A percentile compares a stretch with the other conserved stretches of the same genome.
These are phyloP conservation scores for Popillia japonica DNA, from an alignment of 1,140 invertebrate species.

Conservation along the genomic window DNA sequence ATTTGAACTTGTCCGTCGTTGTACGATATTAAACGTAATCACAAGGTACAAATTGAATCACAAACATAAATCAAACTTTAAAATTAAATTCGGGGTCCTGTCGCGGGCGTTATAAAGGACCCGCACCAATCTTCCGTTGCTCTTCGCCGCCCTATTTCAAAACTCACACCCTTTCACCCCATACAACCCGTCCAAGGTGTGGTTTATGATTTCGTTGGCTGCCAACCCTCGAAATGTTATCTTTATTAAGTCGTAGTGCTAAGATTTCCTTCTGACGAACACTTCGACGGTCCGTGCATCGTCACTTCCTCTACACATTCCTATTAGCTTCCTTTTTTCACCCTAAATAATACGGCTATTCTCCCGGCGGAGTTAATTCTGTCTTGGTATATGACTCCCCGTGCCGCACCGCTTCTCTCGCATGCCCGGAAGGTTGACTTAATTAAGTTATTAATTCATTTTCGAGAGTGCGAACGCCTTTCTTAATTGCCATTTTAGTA, in stretches of 20 bases:
- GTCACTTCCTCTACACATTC: slow-evolving; percentile 1
- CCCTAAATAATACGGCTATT: slow-evolving; percentile 13
- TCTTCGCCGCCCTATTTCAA: background rate
- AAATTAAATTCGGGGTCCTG: slow-evolving; percentile 38
- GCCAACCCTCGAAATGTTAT: slow-evolving; percentile 9
- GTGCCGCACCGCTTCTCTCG: background rate
- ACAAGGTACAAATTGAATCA: slow-evolving; percentile 38
- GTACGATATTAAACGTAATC: slow-evolving; percentile 38
- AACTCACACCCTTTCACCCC: background rate
- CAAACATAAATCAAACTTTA: slow-evolving; percentile 39
- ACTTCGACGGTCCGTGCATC: background rate
- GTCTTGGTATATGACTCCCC: background rate
- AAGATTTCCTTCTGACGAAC: slow-evolving; percentile 23
- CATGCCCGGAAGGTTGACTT: slow-evolving; percentile 25
- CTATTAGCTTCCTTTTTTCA: slow-evolving; percentile 25
- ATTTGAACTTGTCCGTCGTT: slow-evolving; percentile 35
- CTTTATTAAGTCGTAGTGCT: slow-evolving; percentile 11
- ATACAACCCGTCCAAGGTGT: background rate
- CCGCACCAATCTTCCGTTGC: slow-evolving; percentile 7
- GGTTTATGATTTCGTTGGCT: slow-evolving; percentile 24
- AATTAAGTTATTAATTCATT: slow-evolving; percentile 37
- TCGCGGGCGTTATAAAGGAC: slow-evolving; percentile 31
- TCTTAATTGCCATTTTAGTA: slow-evolving; percentile 38
- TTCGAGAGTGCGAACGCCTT: slow-evolving; percentile 25
- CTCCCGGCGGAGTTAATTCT: slow-evolving; percentile 17